phyloP scores from a whole-genome alignment of 2,888 invertebrate species.

The Phytoseiulus persimilis region DNA sequence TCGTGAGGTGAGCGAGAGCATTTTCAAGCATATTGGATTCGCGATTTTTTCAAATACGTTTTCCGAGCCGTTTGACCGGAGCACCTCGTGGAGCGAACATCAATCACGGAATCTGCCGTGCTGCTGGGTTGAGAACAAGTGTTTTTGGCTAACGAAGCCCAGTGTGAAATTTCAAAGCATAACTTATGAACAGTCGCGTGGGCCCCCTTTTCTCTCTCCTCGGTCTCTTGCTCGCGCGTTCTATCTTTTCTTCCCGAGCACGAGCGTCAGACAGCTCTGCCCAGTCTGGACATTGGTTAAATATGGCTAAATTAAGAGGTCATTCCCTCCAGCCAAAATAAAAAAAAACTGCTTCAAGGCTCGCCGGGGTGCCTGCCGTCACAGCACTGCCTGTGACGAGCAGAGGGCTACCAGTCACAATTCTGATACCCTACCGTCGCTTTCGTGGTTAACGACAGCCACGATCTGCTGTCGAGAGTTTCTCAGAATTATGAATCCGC shows the following conservation, averaged over 20 bases:
- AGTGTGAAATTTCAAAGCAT: not conserved
- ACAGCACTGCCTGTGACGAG: not conserved
- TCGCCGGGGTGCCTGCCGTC: not conserved
- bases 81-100: not conserved
- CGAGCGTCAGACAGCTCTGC: not conserved
- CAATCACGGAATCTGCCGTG: not conserved
- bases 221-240: not conserved
- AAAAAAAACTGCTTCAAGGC: not conserved
- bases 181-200: not conserved
- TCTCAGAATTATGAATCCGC: not conserved
- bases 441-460: not conserved
- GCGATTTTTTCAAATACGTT: too few species aligned
- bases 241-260: not conserved
- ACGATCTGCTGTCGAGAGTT: not conserved
- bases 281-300: not conserved
- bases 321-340: not conserved
- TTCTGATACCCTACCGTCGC: not conserved
- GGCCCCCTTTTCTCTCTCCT: slow-evolving; percentile 5
- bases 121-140: not conserved
- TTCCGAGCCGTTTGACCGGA: too few species aligned
- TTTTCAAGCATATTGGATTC: too few species aligned
- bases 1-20: too few species aligned
- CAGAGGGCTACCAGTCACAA: not conserved
- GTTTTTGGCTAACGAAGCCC: not conserved
- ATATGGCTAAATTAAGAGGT: not conserved